phyloP scores from a whole-genome alignment of 1,140 invertebrate genomes.

The Penaeus indicus region DNA sequence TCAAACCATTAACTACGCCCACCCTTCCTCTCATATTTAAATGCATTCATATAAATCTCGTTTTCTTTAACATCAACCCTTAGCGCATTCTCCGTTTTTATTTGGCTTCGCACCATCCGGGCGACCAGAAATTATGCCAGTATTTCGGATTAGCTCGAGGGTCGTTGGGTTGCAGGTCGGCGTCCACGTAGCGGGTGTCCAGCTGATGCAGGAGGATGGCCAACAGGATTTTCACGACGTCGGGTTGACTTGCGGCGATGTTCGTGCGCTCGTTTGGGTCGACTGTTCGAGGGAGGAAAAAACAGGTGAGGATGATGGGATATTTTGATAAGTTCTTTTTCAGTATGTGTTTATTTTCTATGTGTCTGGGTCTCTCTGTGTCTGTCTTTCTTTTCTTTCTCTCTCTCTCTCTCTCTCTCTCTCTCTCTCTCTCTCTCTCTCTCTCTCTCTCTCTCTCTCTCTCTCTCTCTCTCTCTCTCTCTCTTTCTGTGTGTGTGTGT shows the following conservation, averaged over 20 bases:
- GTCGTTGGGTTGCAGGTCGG: constrained; percentile 21
- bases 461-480: background rate
- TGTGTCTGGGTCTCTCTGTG: background rate
- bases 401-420: background rate
- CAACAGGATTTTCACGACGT: constrained; percentile 4
- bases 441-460: constrained; percentile 34
- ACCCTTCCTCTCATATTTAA: too few species aligned
- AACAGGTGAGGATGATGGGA: background rate
- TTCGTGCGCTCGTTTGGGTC: constrained; percentile 38
- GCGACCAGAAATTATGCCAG: constrained; percentile 34
- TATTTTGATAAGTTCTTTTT: background rate
- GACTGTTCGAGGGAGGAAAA: background rate
- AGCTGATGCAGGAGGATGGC: background rate
- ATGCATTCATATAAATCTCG: too few species aligned
- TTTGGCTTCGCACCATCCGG: constrained; percentile 33
- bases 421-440: constrained; percentile 31
- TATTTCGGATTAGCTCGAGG: background rate
- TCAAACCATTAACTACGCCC: too few species aligned
- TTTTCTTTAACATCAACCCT: too few species aligned
- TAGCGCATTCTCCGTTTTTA: too few species aligned
- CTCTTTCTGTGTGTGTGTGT: background rate
- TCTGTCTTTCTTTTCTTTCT: too few species aligned
- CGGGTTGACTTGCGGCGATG: background rate
- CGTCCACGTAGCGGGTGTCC: background rate
- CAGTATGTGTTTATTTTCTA: background rate